Base-by-base conservation (phyloP, 2,113 vertebrate species). In the Antigone vipio region DNA sequence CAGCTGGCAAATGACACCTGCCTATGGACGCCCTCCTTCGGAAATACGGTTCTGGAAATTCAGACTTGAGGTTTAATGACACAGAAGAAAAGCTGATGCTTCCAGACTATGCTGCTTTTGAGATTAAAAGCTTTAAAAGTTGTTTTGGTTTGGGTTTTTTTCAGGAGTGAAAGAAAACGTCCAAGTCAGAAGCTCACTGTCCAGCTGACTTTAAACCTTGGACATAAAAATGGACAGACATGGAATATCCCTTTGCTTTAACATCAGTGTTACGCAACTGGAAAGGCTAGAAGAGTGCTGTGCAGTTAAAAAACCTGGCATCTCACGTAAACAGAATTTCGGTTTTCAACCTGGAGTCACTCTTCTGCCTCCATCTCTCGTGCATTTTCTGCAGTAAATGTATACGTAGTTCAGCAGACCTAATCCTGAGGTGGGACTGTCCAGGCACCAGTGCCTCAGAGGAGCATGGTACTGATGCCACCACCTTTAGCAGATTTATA, bases 1-100 rank as follows among this genome's bases (percentile, higher is more conserved):
- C 62, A 87, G 52, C 62, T 75, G 68, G 69, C 73, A 93, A 87
- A 20, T 38, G 80, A 35, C 68, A 81, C 53, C 88, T 91, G 86
- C 73, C 58, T 78, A 24, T 71, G 49, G 80, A 71, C 20, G 34
- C 80, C 55, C 56, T 63, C 83, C 66, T 85, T 60, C 58, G 74
- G 53, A 73, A 59, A 50, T 18, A 30, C 24, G 34, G 27, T 47
- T 69, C 85, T 76, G 53, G 49, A 60, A 96, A 95, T n/a, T 64
- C 72, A 78, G 38, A 38, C n/a, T 58, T 81, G 49, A 92, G 52
- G 24, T 78, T 91, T 72, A 77, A 77, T 30, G 77, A 68, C 29
- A 91, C 12, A 52, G 60, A 88, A 88, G 7, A 71, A 88, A 86
- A 64, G 21, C 44, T 68, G 64, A 58, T 50, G 55, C 62, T 92